phyloP scores from a whole-genome alignment of 2,888 invertebrate genomes.

The Leucoma salicis region DNA sequence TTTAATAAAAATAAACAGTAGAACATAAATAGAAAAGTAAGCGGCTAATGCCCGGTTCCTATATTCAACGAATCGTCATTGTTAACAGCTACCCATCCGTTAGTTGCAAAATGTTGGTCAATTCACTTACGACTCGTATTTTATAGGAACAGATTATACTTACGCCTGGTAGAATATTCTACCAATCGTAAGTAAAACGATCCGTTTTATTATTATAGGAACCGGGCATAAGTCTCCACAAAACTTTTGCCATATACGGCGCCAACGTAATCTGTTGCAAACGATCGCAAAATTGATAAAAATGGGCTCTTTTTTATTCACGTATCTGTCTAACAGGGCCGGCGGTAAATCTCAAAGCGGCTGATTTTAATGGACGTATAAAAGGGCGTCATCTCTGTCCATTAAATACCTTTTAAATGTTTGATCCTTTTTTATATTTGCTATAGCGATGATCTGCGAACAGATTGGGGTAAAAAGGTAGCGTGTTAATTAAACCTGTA shows the following conservation, averaged over 20 bases:
- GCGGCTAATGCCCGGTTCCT: too few species aligned
- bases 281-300: slow-evolving; percentile 65
- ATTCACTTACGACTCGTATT: too few species aligned
- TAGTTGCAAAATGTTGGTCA: too few species aligned
- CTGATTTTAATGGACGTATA: slow-evolving; percentile 76
- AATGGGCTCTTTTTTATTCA: slow-evolving; percentile 61
- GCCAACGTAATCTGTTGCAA: slow-evolving; percentile 57
- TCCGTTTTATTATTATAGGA: too few species aligned
- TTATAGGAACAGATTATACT: too few species aligned
- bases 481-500: slow-evolving; percentile 65
- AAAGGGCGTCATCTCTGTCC: slow-evolving; percentile 77
- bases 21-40: too few species aligned
- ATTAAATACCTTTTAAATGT: slow-evolving; percentile 81
- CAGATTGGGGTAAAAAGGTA: slow-evolving; percentile 56
- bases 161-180: too few species aligned
- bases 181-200: too few species aligned
- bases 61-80: too few species aligned
- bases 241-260: slow-evolving; percentile 23
- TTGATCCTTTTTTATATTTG: slow-evolving; percentile 81
- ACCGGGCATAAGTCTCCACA: slow-evolving; percentile 20
- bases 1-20: too few species aligned
- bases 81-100: too few species aligned
- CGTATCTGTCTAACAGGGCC: slow-evolving; percentile 56
- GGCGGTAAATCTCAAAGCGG: slow-evolving; percentile 74
- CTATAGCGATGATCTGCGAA: slow-evolving; percentile 67